phyloP scores from a whole-genome alignment of 2,113 vertebrate genomes.

The Lycocorax pyrrhopterus region DNA sequence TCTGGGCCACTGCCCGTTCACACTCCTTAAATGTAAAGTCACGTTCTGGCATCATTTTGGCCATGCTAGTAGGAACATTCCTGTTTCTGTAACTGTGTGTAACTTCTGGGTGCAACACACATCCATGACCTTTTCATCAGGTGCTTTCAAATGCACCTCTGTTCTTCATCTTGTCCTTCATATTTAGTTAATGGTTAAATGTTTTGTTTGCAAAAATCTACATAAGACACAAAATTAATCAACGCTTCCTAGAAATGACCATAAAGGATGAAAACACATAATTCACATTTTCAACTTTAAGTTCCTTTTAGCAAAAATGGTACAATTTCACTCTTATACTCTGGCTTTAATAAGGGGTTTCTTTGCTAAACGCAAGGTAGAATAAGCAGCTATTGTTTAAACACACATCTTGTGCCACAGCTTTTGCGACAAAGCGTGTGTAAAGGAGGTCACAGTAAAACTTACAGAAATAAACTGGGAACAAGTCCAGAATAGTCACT shows the following conservation, averaged over 20 bases:
- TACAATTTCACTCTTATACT: neutral
- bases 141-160: neutral
- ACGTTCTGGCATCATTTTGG: neutral
- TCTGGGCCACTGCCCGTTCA: fast-evolving
- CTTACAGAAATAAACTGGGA: neutral
- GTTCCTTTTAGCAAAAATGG: neutral
- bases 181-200: neutral
- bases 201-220: neutral
- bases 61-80: neutral
- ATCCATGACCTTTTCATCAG: neutral
- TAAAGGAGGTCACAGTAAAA: neutral
- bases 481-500: neutral
- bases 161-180: neutral
- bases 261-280: neutral
- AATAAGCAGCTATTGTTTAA: neutral
- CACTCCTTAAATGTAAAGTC: neutral
- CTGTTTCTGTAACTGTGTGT: neutral
- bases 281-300: neutral
- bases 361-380: neutral
- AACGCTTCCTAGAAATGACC: neutral
- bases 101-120: neutral
- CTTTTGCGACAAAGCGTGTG: neutral
- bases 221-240: neutral
- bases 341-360: neutral
- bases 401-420: neutral